Conservation (phyloP, 2,113 vertebrate genomes). For the Pteropus alecto region DNA sequence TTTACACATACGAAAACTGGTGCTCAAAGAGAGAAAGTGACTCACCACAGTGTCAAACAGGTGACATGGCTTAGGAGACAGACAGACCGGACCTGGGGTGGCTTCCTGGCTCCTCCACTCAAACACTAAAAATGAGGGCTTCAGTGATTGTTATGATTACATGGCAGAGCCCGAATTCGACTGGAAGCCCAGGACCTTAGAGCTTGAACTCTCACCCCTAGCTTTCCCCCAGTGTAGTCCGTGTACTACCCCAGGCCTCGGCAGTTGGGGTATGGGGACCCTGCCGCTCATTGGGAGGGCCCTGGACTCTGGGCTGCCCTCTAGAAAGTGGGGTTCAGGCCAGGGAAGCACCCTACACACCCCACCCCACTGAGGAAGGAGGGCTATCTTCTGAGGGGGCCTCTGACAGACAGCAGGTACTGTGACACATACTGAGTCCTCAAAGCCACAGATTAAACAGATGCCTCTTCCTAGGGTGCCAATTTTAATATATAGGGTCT, state of each 20-base stretch:
- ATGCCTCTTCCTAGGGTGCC: not conserved
- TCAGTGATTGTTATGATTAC: not conserved
- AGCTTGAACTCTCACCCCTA: not conserved
- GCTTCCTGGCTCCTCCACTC: not conserved
- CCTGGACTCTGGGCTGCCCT: not conserved
- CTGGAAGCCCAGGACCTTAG: not conserved
- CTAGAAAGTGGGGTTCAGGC: not conserved
- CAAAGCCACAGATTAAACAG: not conserved
- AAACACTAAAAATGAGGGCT: not conserved
- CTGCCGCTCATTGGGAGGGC: not conserved
- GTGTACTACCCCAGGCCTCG: not conserved
- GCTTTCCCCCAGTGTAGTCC: not conserved
- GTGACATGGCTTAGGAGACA: not conserved
- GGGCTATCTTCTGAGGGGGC: not conserved
- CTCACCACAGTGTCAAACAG: not conserved
- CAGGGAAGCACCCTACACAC: not conserved
- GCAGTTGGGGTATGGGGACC: not conserved
- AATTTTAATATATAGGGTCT: not conserved
- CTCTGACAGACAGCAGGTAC: not conserved
- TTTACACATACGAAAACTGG: not conserved
- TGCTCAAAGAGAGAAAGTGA: not conserved
- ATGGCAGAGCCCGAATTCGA: not conserved
- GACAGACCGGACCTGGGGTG: not conserved
- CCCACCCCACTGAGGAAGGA: not conserved
- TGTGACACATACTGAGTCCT: rapidly evolving